These are phyloP conservation scores for Parnassius glacialis DNA, from an alignment of 2,888 invertebrate species.

Conservation along the genomic window DNA sequence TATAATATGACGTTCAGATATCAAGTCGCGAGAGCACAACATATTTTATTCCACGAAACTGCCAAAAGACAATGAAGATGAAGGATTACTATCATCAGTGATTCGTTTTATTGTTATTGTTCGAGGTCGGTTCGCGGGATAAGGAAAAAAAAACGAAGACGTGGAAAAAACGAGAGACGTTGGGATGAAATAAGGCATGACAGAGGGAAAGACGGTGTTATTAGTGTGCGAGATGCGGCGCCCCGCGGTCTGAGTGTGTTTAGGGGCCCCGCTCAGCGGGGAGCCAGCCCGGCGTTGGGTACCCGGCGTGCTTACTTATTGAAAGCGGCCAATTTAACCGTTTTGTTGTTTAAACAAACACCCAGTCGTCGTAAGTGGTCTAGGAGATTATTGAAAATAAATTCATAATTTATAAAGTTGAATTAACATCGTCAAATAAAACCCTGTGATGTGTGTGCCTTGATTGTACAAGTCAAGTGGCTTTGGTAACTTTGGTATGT, in stretches of 20 bases:
- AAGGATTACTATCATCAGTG: slow-evolving; percentile 79
- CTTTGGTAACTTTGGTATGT: not conserved
- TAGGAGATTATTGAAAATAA: slow-evolving; percentile 60
- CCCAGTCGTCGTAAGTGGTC: slow-evolving; percentile 44
- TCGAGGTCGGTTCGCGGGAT: slow-evolving; percentile 52
- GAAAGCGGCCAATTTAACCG: slow-evolving; percentile 72
- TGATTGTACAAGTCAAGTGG: not conserved
- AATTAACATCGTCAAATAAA: slow-evolving; percentile 33
- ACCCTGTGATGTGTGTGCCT: slow-evolving; percentile 6
- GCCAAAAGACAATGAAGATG: slow-evolving; percentile 81
- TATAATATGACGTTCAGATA: slow-evolving; percentile 77
- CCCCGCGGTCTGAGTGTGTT: slow-evolving; percentile 79
- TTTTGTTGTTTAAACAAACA: slow-evolving; percentile 74
- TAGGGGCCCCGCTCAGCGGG: slow-evolving; percentile 62
- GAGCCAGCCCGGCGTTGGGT: slow-evolving; percentile 53
- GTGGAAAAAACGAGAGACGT: slow-evolving; percentile 71
- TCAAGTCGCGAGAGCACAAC: slow-evolving; percentile 73
- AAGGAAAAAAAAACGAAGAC: slow-evolving; percentile 56
- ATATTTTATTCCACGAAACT: slow-evolving; percentile 79
- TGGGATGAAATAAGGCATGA: slow-evolving; percentile 73
- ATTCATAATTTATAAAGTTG: slow-evolving; percentile 37
- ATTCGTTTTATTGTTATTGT: slow-evolving; percentile 76
- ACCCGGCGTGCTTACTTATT: slow-evolving; percentile 60
- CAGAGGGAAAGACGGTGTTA: slow-evolving; percentile 75
- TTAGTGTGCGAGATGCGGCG: slow-evolving; percentile 60